These are phyloP conservation scores for Pogoniulus pusillus DNA, from an alignment of 2,797 vertebrate species.

Conservation along the genomic window DNA sequence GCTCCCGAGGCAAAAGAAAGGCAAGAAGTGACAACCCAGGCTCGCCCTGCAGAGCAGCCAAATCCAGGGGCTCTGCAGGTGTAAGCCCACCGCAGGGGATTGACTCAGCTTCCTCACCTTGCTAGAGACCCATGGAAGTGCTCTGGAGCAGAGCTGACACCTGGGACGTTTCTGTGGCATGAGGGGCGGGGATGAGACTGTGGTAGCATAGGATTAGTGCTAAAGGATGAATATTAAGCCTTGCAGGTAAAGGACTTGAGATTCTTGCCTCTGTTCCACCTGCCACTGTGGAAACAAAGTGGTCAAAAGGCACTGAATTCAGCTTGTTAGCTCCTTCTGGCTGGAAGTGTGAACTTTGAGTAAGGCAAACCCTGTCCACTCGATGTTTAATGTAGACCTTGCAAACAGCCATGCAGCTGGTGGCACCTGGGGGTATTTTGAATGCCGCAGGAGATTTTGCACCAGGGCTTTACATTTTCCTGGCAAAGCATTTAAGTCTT, in stretches of 20 bases:
- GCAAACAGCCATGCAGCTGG: rapidly evolving
- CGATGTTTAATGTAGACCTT: not conserved
- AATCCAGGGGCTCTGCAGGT: constrained; percentile 24
- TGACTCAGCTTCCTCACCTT: not conserved
- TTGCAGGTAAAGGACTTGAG: not conserved
- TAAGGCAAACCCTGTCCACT: not conserved
- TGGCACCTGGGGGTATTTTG: not conserved
- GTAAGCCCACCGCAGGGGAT: constrained; percentile 4
- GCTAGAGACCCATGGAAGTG: not conserved
- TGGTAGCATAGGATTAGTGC: not conserved
- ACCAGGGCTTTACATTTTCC: not conserved
- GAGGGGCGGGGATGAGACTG: not conserved
- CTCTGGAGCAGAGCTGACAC: not conserved
- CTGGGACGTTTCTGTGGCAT: not conserved
- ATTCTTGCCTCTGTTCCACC: not conserved
- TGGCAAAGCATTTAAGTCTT: not conserved
- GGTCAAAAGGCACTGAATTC: not conserved
- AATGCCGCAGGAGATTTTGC: not conserved
- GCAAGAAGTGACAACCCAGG: not conserved
- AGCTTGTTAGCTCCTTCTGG: not conserved
- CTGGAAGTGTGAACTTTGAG: not conserved
- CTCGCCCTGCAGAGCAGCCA: not conserved
- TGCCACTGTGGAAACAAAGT: not conserved
- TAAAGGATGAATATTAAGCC: not conserved
- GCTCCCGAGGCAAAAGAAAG: not conserved